Conservation (phyloP, 2,888 invertebrate species). For the Boloria euphrosyne region DNA sequence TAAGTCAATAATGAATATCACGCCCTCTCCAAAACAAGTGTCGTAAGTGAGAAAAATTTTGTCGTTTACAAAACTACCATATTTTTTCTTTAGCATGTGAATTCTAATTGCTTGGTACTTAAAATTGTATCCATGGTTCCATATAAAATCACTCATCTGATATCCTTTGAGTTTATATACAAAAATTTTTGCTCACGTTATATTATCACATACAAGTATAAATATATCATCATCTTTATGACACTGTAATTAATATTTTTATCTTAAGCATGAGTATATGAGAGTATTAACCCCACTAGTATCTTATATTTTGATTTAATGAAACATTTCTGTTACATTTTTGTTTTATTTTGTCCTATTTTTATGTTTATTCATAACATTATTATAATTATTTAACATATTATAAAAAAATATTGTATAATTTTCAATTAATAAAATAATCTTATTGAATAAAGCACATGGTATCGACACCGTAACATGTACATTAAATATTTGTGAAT, state of each 20-base stretch:
- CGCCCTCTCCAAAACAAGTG: constrained; percentile 13
- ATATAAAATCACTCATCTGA: constrained; percentile 30
- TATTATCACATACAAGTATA: constrained; percentile 35
- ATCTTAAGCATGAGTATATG: constrained; percentile 38
- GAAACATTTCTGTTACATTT: constrained; percentile 19
- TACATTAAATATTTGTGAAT: no score
- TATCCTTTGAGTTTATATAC: constrained; percentile 22
- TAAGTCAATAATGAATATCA: constrained; percentile 39
- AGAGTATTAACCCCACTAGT: constrained; percentile 33
- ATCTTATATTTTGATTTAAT: constrained; percentile 23
- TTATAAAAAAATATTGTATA: constrained; percentile 17
- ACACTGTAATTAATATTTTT: constrained; percentile 35
- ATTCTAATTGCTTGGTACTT: constrained; percentile 41
- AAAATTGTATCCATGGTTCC: constrained; percentile 25
- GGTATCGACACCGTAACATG: neutral
- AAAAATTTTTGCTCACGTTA: constrained; percentile 34
- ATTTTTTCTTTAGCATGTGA: constrained; percentile 38
- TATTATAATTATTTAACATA: constrained; percentile 24
- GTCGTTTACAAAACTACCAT: constrained; percentile 22
- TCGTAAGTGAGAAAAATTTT: constrained; percentile 13
- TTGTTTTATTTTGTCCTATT: constrained; percentile 21
- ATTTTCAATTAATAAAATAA: neutral
- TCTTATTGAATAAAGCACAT: neutral
- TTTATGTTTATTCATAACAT: constrained; percentile 23
- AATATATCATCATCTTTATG: constrained; percentile 29